Evolutionary conservation across 1,140 invertebrate genomes (phyloP).

Genomic region (Agrypnia vestita): DNA sequence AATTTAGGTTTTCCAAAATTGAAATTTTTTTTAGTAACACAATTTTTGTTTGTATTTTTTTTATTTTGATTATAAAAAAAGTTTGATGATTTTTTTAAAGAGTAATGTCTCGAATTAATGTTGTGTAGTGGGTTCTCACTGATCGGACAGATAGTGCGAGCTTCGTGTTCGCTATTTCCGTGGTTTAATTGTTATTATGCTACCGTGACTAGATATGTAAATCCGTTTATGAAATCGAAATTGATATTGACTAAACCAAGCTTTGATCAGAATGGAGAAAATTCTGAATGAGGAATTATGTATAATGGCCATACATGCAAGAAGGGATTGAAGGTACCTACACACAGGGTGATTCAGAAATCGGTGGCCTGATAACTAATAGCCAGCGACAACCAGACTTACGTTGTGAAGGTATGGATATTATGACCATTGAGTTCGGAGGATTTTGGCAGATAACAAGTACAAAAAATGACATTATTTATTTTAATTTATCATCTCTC

Average conservation of each 20-base stretch:
- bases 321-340: too few species aligned
- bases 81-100: neutral
- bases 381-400: too few species aligned
- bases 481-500: too few species aligned
- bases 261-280: constrained; percentile 34
- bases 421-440: too few species aligned
- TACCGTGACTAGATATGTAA: constrained; percentile 57
- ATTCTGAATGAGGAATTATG: constrained; percentile 15
- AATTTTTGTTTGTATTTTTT: neutral
- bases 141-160: neutral
- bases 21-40: neutral
- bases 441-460: too few species aligned
- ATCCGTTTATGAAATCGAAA: constrained; percentile 55
- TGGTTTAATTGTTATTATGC: constrained; percentile 36
- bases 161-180: constrained; percentile 9
- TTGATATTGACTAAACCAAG: constrained; percentile 33
- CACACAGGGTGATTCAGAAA: too few species aligned
- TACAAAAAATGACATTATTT: too few species aligned
- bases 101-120: neutral
- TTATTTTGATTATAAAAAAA: neutral
- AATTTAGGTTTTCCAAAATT: too few species aligned
- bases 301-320: too few species aligned
- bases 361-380: too few species aligned
- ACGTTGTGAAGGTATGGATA: too few species aligned
- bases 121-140: neutral